Conservation (phyloP, 2,888 invertebrate species). For the Lepeophtheirus nordmannii region DNA sequence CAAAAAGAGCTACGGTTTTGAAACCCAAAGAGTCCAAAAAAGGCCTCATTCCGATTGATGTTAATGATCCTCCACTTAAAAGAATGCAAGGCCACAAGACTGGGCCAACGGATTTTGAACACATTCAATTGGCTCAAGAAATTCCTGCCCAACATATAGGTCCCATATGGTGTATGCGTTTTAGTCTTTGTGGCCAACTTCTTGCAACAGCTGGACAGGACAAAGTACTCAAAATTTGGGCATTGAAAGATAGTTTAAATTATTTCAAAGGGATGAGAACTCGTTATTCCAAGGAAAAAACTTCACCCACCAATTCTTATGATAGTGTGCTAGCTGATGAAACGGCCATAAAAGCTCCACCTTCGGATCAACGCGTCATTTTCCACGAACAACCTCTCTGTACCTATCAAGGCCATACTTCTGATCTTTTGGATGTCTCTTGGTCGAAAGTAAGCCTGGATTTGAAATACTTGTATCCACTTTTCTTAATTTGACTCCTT, state of each 20-base stretch:
- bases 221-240: conserved; percentile 83
- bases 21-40: background rate
- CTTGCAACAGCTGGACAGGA: conserved; percentile 96
- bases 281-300: conserved; percentile 66
- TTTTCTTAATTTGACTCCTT: background rate
- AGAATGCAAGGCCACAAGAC: conserved; percentile 21
- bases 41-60: background rate
- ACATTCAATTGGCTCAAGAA: conserved; percentile 68
- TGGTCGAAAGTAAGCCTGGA: conserved; percentile 69
- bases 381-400: conserved; percentile 51
- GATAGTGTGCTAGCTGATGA: conserved; percentile 7
- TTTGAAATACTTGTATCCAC: too few species aligned
- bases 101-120: conserved; percentile 89
- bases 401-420: conserved; percentile 83
- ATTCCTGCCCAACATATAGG: conserved; percentile 68
- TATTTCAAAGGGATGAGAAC: conserved; percentile 90
- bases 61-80: conserved; percentile 3
- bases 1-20: background rate
- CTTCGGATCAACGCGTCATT: background rate
- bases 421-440: conserved; percentile 85
- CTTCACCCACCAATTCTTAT: background rate
- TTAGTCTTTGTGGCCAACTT: conserved; percentile 82
- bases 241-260: conserved; percentile 68
- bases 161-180: conserved; percentile 98
- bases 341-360: background rate